These are phyloP conservation scores for Phylloscopus whistleri DNA, from an alignment of 2,113 vertebrate genomes.

Conservation along the genomic window DNA sequence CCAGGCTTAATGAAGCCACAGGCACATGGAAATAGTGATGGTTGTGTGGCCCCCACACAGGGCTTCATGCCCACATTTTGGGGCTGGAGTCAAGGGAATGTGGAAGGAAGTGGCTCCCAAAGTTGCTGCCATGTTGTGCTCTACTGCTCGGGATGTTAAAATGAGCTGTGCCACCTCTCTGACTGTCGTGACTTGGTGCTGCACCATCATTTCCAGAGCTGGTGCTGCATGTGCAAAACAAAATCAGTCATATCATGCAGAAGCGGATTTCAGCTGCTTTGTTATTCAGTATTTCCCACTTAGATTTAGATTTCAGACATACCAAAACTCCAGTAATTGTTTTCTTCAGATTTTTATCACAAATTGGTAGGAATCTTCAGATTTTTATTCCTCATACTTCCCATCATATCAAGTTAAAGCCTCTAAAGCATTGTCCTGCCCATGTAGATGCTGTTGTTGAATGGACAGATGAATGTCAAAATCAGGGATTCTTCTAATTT, in stretches of 20 bases:
- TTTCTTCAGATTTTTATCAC: background rate
- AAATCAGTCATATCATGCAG: background rate
- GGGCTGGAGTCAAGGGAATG: background rate
- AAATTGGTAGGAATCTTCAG: background rate
- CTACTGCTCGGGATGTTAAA: accelerated
- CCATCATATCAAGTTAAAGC: background rate
- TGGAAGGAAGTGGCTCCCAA: background rate
- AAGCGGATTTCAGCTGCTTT: background rate
- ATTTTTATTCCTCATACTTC: background rate
- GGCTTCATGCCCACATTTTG: background rate
- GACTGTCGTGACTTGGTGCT: background rate
- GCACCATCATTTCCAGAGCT: background rate
- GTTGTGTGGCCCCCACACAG: accelerated
- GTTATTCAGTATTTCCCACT: background rate
- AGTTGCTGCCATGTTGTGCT: background rate
- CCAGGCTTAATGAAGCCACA: background rate
- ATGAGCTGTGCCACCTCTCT: background rate
- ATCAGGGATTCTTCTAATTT: background rate
- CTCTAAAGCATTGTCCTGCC: background rate
- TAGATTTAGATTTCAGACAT: background rate
- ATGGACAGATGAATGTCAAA: background rate
- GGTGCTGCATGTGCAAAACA: background rate
- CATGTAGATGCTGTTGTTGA: background rate
- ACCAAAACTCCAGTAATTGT: background rate
- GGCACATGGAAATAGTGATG: background rate